Evolutionary conservation across 1,140 invertebrate species (phyloP), one percentile per base, ranked within the genome.

Genomic region (Ephestia elutella): DNA sequence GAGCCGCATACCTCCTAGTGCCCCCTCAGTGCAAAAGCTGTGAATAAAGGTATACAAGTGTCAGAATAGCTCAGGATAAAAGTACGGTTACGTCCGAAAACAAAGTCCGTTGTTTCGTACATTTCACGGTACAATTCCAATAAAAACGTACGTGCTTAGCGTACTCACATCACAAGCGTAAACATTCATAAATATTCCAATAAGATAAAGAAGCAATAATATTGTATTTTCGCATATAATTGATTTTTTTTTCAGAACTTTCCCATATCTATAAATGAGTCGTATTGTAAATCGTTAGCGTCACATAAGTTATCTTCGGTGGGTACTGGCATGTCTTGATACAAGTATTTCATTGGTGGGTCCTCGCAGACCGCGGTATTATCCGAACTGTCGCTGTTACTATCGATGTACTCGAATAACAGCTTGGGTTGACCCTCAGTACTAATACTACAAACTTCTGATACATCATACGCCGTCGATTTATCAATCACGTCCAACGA

Each of bases 221-320:
- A 53, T 48, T 20, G 54, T 10, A 60, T 44, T 44, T 15, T 1
- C n/a, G 38, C 10, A 15, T 2, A 5, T 0, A 10, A 17, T 17
- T 44, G 5, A 15, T 15, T 1, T 44, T 3, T 44, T 44, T 44
- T 44, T 82, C 64, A 85, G 75, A 87, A 87, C 64, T 84, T 86
- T 53, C 85, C 85, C 78, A 87, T 82, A 65, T 87, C 83, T 71
- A 87, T 78, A 68, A 85, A 85, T 51, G 85, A 87, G 53, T 86
- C 85, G 62, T 87, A 87, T 65, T 87, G 85, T 25, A 87, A 65
- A 55, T 87, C 85, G 54, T 70, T 77, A 59, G 69, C 71, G 66
- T 86, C 85, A 48, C 76, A 79, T 18, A 78, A 19, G 32, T 68
- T 64, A 21, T 82, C 75, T 10, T 80, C 81, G 35, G 73, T 63